Evolutionary conservation across 1,140 invertebrate genomes (phyloP).

Genomic region (Drosophila simulans): DNA sequence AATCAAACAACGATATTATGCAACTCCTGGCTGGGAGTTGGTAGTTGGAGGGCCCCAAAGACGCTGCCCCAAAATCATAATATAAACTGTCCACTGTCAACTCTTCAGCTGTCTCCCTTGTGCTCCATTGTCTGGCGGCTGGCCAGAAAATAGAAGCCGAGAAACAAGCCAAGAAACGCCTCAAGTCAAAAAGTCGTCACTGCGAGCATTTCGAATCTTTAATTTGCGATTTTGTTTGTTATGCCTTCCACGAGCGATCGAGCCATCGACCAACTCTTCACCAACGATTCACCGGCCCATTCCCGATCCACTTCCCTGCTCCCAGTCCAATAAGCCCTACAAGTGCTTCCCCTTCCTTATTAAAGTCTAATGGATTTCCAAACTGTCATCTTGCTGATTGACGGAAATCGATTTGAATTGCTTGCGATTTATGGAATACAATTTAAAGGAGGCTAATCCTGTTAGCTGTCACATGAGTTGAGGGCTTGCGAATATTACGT

Average conservation of each 20-base stretch:
- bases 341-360: slow-evolving; percentile 54
- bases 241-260: slow-evolving; percentile 41
- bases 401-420: slow-evolving; percentile 27
- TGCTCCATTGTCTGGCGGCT: slow-evolving; percentile 39
- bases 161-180: slow-evolving; percentile 43
- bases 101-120: slow-evolving; percentile 60
- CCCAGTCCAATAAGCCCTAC: slow-evolving; percentile 30
- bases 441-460: slow-evolving; percentile 19
- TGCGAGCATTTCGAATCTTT: slow-evolving; percentile 74
- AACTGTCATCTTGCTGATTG: slow-evolving; percentile 48
- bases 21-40: slow-evolving; percentile 42
- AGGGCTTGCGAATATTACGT: slow-evolving; percentile 6
- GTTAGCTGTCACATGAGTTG: slow-evolving; percentile 1
- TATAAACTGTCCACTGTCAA: slow-evolving; percentile 79
- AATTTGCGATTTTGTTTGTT: slow-evolving; percentile 59
- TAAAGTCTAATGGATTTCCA: slow-evolving; percentile 47
- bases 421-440: slow-evolving; percentile 20
- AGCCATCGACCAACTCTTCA: slow-evolving; percentile 10
- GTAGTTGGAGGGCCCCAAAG: slow-evolving; percentile 15
- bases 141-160: slow-evolving; percentile 48
- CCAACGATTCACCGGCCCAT: slow-evolving; percentile 8
- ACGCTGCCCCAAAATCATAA: slow-evolving; percentile 72
- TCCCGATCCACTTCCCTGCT: neutral
- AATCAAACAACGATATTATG: slow-evolving; percentile 52
- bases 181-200: slow-evolving; percentile 73